phyloP scores from a whole-genome alignment of 2,797 vertebrate species.

The Epinephelus awoara region DNA sequence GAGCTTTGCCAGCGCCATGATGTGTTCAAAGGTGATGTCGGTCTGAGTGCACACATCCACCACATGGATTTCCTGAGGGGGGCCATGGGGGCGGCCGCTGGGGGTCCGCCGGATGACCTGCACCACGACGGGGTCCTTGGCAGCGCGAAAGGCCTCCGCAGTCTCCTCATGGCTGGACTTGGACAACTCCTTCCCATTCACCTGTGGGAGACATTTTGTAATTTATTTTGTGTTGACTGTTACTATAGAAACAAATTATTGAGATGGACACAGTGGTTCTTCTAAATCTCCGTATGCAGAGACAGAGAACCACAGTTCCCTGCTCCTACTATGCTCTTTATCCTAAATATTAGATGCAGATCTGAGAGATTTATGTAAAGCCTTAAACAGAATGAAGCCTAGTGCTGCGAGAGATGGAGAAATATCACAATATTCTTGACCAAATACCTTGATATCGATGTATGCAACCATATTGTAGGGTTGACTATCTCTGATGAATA shows the following conservation, averaged over 20 bases:
- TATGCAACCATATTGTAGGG: too few species aligned
- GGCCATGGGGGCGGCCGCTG: slow-evolving; percentile 84
- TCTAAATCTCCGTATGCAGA: not conserved
- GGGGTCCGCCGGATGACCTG: slow-evolving; percentile 94
- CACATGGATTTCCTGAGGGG: slow-evolving; percentile 89
- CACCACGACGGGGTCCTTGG: slow-evolving; percentile 96
- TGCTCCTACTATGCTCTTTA: not conserved
- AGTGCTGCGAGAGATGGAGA: too few species aligned
- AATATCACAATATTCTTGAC: too few species aligned
- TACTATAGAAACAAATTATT: not conserved
- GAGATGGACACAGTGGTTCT: not conserved
- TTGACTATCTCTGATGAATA: too few species aligned
- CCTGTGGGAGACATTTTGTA: slow-evolving; percentile 80
- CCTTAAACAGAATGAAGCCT: not conserved
- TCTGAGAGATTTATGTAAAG: not conserved
- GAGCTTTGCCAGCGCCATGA: slow-evolving; percentile 96
- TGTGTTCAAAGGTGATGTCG: slow-evolving; percentile 98
- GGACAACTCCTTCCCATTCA: slow-evolving; percentile 96
- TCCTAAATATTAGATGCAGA: not conserved
- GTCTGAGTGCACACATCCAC: slow-evolving; percentile 97
- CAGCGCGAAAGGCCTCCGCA: slow-evolving; percentile 91
- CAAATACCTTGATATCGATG: too few species aligned
- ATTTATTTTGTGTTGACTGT: slow-evolving; percentile 6
- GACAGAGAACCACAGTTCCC: not conserved
- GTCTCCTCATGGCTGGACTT: slow-evolving; percentile 96